A percentile compares a stretch with the other conserved stretches of the same genome.
phyloP scores from a whole-genome alignment of 2,888 invertebrate genomes.

The Acanthacorydalis orientalis region DNA sequence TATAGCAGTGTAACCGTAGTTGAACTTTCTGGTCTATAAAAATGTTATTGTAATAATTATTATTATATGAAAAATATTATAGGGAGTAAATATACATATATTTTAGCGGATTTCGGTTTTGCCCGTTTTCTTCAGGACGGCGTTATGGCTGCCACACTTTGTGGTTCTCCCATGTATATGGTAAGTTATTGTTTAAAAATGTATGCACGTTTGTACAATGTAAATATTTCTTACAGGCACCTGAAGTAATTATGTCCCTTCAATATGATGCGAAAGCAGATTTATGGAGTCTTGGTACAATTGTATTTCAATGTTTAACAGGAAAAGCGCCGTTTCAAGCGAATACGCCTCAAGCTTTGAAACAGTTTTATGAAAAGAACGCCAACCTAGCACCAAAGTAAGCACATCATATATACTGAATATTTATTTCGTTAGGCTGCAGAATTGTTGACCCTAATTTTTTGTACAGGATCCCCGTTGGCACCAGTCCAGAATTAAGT shows the following conservation, averaged over 20 bases:
- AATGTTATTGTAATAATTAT: too few relatives aligned
- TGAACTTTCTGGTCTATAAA: too few relatives aligned
- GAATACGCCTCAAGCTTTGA: slow-evolving; percentile 91
- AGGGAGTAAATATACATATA: slow-evolving; percentile 7
- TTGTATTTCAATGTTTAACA: slow-evolving; percentile 87
- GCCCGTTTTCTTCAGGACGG: slow-evolving; percentile 97
- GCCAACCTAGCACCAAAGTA: slow-evolving; percentile 78
- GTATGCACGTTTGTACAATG: neutral
- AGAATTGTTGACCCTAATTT: slow-evolving; percentile 8
- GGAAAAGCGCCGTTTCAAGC: slow-evolving; percentile 99
- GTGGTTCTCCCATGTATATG: slow-evolving; percentile 99
- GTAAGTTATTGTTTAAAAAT: slow-evolving; percentile 27
- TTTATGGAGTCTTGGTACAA: slow-evolving; percentile 97
- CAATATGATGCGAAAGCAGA: slow-evolving; percentile 99
- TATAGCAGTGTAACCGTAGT: too few relatives aligned
- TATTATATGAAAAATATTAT: too few relatives aligned
- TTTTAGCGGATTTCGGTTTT: slow-evolving; percentile 94
- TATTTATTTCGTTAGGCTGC: neutral
- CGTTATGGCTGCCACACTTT: slow-evolving; percentile 98
- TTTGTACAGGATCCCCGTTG: slow-evolving; percentile 68
- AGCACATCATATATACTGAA: slow-evolving; percentile 11
- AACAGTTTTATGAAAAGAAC: slow-evolving; percentile 93
- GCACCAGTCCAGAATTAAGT: slow-evolving; percentile 78
- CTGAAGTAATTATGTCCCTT: slow-evolving; percentile 97
- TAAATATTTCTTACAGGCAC: slow-evolving; percentile 47